These are phyloP conservation scores for Perithous albicinctus DNA, from an alignment of 2,888 invertebrate species.

Conservation along the genomic window DNA sequence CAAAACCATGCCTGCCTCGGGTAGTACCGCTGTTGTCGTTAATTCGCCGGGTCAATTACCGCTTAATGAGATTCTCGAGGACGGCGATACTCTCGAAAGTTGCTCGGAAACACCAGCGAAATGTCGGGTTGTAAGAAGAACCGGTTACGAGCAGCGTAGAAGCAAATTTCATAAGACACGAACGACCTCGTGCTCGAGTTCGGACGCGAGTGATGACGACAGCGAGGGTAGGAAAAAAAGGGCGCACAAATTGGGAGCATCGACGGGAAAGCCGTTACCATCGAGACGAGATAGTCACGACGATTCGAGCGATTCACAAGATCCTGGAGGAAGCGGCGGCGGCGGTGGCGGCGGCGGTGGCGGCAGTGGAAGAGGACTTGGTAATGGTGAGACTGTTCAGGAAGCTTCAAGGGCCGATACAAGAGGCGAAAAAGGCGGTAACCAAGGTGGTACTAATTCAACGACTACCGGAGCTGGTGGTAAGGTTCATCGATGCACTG, in stretches of 20 bases:
- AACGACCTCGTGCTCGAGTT: conserved; percentile 96
- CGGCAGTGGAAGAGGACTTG: conserved; percentile 76
- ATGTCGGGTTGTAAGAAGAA: conserved; percentile 76
- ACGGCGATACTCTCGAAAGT: conserved; percentile 84
- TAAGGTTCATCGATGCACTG: conserved; percentile 78
- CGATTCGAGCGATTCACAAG: conserved; percentile 94
- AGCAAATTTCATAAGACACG: conserved; percentile 90
- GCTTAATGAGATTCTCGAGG: conserved; percentile 90
- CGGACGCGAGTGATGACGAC: conserved; percentile 96
- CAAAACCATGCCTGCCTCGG: conserved; percentile 87
- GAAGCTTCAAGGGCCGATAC: conserved; percentile 72
- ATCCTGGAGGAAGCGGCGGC: conserved; percentile 87
- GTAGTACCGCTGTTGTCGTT: conserved; percentile 80
- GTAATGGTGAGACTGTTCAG: conserved; percentile 74
- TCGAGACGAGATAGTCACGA: conserved; percentile 92
- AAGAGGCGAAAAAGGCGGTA: conserved; percentile 68
- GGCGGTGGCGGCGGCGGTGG: conserved; percentile 83
- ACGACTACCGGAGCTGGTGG: conserved; percentile 76
- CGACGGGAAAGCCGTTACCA: conserved; percentile 88
- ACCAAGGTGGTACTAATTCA: conserved; percentile 74
- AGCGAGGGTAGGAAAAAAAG: conserved; percentile 93
- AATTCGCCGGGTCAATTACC: conserved; percentile 84
- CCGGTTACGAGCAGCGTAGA: conserved; percentile 87
- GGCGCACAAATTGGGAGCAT: conserved; percentile 89
- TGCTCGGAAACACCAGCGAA: conserved; percentile 68